These are phyloP conservation scores for Acanthopagrus latus DNA, from an alignment of 2,797 vertebrate genomes.

Conservation along the genomic window DNA sequence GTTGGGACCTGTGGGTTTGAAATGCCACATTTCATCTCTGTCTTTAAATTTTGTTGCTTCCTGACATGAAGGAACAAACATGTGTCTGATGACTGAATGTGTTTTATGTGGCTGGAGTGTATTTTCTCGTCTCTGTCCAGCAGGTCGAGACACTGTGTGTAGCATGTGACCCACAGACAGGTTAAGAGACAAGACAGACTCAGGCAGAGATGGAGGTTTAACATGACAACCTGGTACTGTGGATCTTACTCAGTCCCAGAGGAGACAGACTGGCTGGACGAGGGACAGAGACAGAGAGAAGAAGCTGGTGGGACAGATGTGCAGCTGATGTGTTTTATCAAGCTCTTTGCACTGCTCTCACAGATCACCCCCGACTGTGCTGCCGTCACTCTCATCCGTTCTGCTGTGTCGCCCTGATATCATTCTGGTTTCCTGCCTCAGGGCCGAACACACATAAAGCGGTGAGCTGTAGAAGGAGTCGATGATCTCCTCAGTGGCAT, in stretches of 20 bases:
- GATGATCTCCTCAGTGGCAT: neutral
- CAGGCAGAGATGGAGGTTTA: constrained; percentile 27
- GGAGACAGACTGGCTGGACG: neutral
- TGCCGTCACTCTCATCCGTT: constrained; percentile 15
- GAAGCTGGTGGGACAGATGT: neutral
- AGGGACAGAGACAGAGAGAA: neutral
- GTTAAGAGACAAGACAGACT: constrained; percentile 23
- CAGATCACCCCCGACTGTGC: constrained; percentile 3
- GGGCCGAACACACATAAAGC: neutral
- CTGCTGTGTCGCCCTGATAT: neutral
- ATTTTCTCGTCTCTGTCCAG: neutral
- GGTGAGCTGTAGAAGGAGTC: neutral
- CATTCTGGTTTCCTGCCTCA: neutral
- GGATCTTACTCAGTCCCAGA: constrained; percentile 11
- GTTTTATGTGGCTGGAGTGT: neutral
- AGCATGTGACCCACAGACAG: constrained; percentile 22
- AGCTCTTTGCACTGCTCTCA: constrained; percentile 1
- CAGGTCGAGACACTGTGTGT: neutral
- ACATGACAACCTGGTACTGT: constrained; percentile 17
- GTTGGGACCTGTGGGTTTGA: constrained; percentile 4
- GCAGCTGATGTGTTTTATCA: constrained; percentile 6
- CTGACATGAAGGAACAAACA: constrained; percentile 1
- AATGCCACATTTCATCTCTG: constrained; percentile 6
- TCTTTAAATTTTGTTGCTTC: neutral
- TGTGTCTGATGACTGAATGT: neutral